Percentiles rank a stretch among this genome's conserved stretches.
Conservation (phyloP, 2,888 invertebrate genomes). For the Steromphala cineraria region DNA sequence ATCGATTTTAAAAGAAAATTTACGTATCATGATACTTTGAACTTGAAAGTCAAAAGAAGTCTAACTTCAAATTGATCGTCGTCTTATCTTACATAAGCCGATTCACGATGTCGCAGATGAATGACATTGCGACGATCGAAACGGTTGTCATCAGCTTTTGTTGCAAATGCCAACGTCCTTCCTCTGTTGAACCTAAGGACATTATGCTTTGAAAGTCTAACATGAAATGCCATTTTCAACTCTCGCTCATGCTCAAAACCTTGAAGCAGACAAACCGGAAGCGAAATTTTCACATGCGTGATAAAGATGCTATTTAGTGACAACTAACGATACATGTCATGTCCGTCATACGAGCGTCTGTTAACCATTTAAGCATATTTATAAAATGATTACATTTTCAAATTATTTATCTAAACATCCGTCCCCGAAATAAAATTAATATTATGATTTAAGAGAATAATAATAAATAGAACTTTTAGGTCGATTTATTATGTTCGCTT, state of each 20-base stretch:
- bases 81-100: not conserved
- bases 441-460: too few species aligned
- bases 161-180: conserved; percentile 17
- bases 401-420: too few species aligned
- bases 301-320: not conserved
- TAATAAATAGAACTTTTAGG: too few species aligned
- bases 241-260: not conserved
- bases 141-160: conserved; percentile 21
- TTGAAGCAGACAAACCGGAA: conserved; percentile 19
- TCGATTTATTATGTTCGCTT: too few species aligned
- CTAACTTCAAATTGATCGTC: not conserved
- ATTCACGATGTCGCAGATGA: not conserved
- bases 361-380: not conserved
- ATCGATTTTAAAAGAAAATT: too few species aligned
- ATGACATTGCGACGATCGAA: not conserved
- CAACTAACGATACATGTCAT: not conserved
- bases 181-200: conserved; percentile 23
- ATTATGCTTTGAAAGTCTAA: conserved; percentile 29
- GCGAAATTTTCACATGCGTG: not conserved
- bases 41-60: too few species aligned
- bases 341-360: not conserved
- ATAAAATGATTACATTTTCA: too few species aligned
- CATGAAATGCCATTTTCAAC: conserved; percentile 30
- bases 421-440: too few species aligned
- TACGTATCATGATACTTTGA: too few species aligned